phyloP scores from a whole-genome alignment of 2,888 invertebrate species.

The Petrolisthes cinctipes region DNA sequence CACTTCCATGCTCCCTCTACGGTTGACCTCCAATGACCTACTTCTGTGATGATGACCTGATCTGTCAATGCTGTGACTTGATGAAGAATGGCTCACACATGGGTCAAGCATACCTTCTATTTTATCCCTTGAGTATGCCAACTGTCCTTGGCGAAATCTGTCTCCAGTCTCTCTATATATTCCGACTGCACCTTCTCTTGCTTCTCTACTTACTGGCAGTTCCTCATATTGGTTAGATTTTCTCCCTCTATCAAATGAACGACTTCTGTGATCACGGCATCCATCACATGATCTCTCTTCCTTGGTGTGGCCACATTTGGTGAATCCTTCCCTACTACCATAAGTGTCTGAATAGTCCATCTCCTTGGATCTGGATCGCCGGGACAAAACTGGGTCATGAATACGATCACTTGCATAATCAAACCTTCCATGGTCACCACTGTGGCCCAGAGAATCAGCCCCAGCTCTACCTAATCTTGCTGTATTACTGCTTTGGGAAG shows the following conservation, averaged over 20 bases:
- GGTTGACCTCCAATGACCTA: conserved; percentile 19
- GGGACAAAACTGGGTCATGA: no score
- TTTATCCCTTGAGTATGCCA: conserved; percentile 12
- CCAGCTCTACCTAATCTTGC: not conserved
- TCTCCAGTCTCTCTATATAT: conserved; percentile 14
- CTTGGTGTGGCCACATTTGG: no score
- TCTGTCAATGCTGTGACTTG: not conserved
- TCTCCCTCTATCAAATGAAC: not conserved
- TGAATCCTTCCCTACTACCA: not conserved
- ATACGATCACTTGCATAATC: no score
- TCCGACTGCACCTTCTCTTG: not conserved
- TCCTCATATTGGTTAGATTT: not conserved
- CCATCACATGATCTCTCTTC: not conserved
- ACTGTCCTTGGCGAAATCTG: not conserved
- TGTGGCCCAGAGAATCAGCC: not conserved
- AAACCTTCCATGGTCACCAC: not conserved
- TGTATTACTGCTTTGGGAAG: not conserved
- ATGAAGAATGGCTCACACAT: not conserved
- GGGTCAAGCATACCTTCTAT: not conserved
- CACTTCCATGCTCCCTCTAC: not conserved
- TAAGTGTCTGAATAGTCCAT: not conserved
- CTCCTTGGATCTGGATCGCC: not conserved
- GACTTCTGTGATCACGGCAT: not conserved
- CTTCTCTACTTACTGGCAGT: not conserved
- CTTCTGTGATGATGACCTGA: conserved; percentile 3